Evolutionary conservation across 2,113 vertebrate genomes (phyloP).

Genomic region (Gopherus flavomarginatus): DNA sequence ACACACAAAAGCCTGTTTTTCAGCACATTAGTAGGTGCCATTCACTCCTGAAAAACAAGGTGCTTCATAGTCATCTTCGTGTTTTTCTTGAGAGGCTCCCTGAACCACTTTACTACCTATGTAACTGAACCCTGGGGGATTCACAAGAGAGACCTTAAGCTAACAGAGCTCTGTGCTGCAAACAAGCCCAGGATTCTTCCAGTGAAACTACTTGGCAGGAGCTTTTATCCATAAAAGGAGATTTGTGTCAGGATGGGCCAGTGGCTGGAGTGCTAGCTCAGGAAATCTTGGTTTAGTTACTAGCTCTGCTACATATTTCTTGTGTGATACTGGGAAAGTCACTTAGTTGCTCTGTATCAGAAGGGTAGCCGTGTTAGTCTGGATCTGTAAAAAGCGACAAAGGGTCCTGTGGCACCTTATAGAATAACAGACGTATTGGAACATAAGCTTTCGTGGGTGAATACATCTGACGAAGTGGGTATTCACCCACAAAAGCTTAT

Average conservation of each 20-base stretch:
- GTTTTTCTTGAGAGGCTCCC: background rate
- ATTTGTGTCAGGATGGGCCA: background rate
- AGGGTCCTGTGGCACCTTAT: too few relatives aligned
- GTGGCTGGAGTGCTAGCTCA: background rate
- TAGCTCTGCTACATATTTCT: background rate
- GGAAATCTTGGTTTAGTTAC: background rate
- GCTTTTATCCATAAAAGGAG: background rate
- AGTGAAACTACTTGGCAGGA: background rate
- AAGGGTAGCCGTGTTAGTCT: too few relatives aligned
- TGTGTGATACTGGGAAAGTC: background rate
- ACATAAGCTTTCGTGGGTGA: too few relatives aligned
- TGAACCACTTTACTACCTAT: background rate
- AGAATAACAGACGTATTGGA: too few relatives aligned
- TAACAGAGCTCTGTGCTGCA: background rate
- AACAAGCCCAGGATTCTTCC: background rate
- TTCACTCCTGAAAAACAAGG: background rate
- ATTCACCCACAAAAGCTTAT: too few relatives aligned
- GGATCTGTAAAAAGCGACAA: too few relatives aligned
- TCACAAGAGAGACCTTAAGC: background rate
- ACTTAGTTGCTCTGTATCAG: background rate
- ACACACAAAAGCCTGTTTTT: background rate
- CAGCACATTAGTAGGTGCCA: background rate
- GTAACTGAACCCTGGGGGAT: background rate
- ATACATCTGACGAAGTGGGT: too few relatives aligned
- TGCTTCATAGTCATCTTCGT: background rate